phyloP scores from a whole-genome alignment of 2,888 invertebrate species.

The Hecatera dysodea region DNA sequence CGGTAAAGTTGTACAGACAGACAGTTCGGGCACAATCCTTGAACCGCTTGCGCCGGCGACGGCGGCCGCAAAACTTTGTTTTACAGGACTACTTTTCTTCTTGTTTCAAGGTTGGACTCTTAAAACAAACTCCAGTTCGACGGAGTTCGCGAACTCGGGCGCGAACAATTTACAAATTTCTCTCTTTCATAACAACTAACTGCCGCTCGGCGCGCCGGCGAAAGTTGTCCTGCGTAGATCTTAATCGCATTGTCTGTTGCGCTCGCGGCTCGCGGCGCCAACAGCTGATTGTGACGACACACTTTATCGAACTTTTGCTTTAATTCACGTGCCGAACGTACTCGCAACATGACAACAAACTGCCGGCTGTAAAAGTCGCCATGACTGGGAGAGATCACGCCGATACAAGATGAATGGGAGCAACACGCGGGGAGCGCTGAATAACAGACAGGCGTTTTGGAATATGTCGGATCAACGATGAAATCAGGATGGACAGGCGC shows the following conservation, averaged over 20 bases:
- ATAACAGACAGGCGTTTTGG: slow-evolving; percentile 66
- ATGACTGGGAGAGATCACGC: slow-evolving; percentile 44
- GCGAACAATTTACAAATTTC: slow-evolving; percentile 92
- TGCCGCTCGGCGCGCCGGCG: slow-evolving; percentile 91
- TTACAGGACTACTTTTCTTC: slow-evolving; percentile 92
- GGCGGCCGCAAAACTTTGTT: slow-evolving; percentile 92
- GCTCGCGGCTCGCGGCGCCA: slow-evolving; percentile 83
- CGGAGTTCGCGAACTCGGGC: slow-evolving; percentile 91
- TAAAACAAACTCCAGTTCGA: slow-evolving; percentile 91
- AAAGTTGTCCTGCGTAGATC: slow-evolving; percentile 92
- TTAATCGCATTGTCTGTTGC: slow-evolving; percentile 91
- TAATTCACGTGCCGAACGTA: slow-evolving; percentile 75
- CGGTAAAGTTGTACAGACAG: slow-evolving; percentile 92
- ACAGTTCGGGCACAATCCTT: slow-evolving; percentile 91
- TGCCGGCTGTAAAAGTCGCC: slow-evolving; percentile 59
- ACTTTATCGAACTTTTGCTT: slow-evolving; percentile 84
- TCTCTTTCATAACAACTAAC: slow-evolving; percentile 92
- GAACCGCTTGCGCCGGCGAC: slow-evolving; percentile 91
- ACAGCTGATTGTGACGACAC: slow-evolving; percentile 89
- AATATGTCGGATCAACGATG: slow-evolving; percentile 67
- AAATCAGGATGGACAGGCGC: slow-evolving; percentile 67
- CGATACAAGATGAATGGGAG: slow-evolving; percentile 61
- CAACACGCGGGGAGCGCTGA: slow-evolving; percentile 55
- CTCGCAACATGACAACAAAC: slow-evolving; percentile 63
- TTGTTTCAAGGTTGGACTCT: slow-evolving; percentile 92